A percentile compares a stretch with the other conserved stretches of the same genome.
These are phyloP conservation scores for Cotesia glomerata DNA, from an alignment of 1,140 invertebrate species.

Conservation along the genomic window DNA sequence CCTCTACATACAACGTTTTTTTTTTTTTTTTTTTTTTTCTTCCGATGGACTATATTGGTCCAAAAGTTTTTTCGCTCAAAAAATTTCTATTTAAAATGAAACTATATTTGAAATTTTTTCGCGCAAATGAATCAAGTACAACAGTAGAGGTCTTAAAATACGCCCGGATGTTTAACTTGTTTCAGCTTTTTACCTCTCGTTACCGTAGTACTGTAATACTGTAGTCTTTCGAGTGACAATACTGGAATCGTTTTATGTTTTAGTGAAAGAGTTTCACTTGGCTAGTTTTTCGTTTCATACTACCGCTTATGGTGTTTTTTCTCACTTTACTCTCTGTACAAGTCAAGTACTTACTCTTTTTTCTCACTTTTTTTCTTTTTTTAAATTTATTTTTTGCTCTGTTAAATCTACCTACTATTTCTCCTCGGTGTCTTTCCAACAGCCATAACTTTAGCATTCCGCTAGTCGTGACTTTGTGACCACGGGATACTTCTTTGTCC, in stretches of 20 bases:
- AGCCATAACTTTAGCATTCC: slow-evolving; percentile 15
- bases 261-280: slow-evolving; percentile 4
- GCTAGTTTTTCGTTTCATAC: slow-evolving; percentile 13
- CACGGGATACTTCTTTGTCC: slow-evolving; percentile 13
- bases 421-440: not conserved
- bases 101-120: not conserved
- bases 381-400: too few relatives aligned
- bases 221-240: too few relatives aligned
- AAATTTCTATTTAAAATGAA: not conserved
- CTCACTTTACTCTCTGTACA: not conserved
- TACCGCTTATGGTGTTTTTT: not conserved
- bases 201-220: not conserved
- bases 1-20: not conserved
- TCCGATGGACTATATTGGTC: not conserved
- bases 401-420: too few relatives aligned
- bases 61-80: too few relatives aligned
- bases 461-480: slow-evolving; percentile 10
- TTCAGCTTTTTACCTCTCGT: slow-evolving; percentile 12
- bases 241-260: not conserved
- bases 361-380: not conserved
- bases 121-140: not conserved
- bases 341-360: not conserved
- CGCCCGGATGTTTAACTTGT: slow-evolving; percentile 12
- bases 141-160: not conserved
- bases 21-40: not conserved